Percentiles rank a stretch among this genome's conserved stretches.
Evolutionary conservation across 1,140 invertebrate species (phyloP).

Genomic region (Caenorhabditis briggsae): DNA sequence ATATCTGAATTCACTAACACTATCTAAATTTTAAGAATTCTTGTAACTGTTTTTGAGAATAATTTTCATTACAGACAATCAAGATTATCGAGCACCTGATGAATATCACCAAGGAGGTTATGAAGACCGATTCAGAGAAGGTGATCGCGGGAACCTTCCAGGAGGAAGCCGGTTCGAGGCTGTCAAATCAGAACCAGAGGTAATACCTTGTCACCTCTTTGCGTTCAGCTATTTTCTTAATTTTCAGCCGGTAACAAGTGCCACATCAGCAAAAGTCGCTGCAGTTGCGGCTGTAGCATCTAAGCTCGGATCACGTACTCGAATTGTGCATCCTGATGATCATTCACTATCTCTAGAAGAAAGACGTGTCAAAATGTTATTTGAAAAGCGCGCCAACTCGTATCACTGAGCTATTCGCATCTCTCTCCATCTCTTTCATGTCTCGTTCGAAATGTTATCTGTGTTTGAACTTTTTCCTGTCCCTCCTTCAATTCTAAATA

Average conservation of each 20-base stretch:
- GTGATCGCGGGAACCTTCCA: constrained; percentile 2
- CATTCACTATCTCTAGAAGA: constrained; percentile 79
- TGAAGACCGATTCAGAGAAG: constrained; percentile 34
- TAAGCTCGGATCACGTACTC: constrained; percentile 78
- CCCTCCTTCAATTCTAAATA: constrained; percentile 5
- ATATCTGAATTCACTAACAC: not conserved
- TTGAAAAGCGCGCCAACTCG: constrained; percentile 14
- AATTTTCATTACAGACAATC: not conserved
- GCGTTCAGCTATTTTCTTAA: too few species aligned
- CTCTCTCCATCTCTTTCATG: constrained; percentile 8
- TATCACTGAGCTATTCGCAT: constrained; percentile 34
- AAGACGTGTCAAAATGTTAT: constrained; percentile 37
- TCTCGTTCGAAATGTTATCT: not conserved
- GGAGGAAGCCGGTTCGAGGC: constrained; percentile 45
- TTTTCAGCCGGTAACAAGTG: not conserved
- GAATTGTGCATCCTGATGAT: constrained; percentile 80
- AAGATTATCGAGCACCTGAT: constrained; percentile 65
- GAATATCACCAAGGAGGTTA: constrained; percentile 58
- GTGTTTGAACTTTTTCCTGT: not conserved
- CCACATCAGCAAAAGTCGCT: constrained; percentile 41
- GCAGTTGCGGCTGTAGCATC: constrained; percentile 78
- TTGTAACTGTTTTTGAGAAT: not conserved
- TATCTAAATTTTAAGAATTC: not conserved
- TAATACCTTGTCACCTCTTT: not conserved
- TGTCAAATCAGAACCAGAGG: constrained; percentile 68